Conservation (phyloP, 1,140 invertebrate species). For the Caenorhabditis tropicalis region DNA sequence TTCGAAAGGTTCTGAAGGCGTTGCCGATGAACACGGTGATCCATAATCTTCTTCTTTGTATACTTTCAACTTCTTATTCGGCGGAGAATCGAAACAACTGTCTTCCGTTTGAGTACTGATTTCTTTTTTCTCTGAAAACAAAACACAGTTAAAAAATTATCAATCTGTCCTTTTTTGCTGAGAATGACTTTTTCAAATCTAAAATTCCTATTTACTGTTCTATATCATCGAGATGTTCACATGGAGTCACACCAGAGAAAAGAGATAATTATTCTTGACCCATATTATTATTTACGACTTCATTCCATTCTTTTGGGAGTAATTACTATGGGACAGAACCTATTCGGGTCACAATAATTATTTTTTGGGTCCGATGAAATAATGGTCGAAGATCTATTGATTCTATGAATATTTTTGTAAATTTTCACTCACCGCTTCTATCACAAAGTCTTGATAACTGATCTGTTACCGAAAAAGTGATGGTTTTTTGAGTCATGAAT, state of each 20-base stretch:
- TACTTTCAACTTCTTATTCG: background rate
- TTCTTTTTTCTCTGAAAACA: background rate
- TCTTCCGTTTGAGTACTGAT: constrained; percentile 1
- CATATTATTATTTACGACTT: background rate
- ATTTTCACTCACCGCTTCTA: background rate
- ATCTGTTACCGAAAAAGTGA: constrained; percentile 28
- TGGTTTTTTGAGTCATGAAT: constrained; percentile 31
- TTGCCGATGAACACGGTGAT: constrained; percentile 12
- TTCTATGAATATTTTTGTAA: too few relatives aligned
- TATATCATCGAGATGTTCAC: too few relatives aligned
- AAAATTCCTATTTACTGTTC: too few relatives aligned
- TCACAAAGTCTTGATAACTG: background rate
- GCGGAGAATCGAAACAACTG: background rate
- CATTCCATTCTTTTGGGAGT: background rate
- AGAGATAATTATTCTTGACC: constrained; percentile 1
- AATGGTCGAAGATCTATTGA: too few relatives aligned
- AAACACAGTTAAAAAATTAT: background rate
- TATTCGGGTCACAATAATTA: background rate
- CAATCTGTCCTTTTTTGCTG: background rate
- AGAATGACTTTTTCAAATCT: background rate
- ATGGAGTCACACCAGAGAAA: too few relatives aligned
- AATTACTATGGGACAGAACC: background rate
- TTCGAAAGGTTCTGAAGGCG: background rate
- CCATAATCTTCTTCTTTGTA: background rate
- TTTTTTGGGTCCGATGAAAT: too few relatives aligned